Conservation (phyloP, 2,888 invertebrate genomes). For the Andrena haemorrhoa region DNA sequence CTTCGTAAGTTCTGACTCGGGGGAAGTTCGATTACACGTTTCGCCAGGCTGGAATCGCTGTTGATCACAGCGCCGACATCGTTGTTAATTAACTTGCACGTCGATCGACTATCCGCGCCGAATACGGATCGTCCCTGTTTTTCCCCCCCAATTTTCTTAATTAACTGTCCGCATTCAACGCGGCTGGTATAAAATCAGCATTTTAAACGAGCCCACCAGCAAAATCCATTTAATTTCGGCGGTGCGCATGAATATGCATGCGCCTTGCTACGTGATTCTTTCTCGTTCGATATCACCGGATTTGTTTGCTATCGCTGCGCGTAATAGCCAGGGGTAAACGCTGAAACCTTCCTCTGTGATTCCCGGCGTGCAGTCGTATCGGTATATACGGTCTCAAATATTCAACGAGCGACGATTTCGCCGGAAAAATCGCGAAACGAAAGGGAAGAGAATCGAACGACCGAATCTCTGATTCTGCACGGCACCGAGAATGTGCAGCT, state of each 20-base stretch:
- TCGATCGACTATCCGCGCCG: background rate
- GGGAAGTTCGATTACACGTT: background rate
- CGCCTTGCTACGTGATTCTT: background rate
- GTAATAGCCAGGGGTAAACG: background rate
- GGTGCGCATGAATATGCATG: conserved; percentile 31
- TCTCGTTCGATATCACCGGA: background rate
- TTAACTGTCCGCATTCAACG: conserved; percentile 17
- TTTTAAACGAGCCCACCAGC: conserved; percentile 12
- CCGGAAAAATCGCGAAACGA: too few species aligned
- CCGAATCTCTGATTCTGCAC: background rate
- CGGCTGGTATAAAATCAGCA: conserved; percentile 21
- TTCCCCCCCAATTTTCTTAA: conserved; percentile 13
- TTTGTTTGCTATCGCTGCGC: background rate
- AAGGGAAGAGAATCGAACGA: background rate
- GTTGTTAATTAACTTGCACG: background rate
- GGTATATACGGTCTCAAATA: too few species aligned
- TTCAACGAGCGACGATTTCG: too few species aligned
- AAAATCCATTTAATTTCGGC: conserved; percentile 28
- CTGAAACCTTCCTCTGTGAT: background rate
- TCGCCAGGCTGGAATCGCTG: background rate
- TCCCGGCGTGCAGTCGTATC: background rate
- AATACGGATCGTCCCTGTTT: background rate
- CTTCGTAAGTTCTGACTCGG: too few species aligned
- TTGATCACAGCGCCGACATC: background rate
- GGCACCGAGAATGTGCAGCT: background rate